Evolutionary conservation across 1,140 invertebrate species (phyloP).

Genomic region (Liolophura sinensis): DNA sequence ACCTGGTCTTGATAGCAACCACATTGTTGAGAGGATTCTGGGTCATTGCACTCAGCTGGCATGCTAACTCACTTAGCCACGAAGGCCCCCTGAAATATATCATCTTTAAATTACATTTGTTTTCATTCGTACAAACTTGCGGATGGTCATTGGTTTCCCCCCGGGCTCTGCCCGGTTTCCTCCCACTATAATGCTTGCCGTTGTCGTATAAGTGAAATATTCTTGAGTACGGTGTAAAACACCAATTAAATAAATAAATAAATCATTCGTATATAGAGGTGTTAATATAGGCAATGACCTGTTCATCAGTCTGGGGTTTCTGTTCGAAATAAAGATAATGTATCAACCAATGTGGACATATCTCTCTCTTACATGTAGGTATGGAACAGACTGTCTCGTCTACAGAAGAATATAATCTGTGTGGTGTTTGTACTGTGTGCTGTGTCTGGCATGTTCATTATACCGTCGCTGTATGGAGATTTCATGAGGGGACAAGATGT

Average conservation of each 20-base stretch:
- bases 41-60: no score
- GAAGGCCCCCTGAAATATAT: no score
- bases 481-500: constrained; percentile 13
- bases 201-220: no score
- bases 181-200: no score
- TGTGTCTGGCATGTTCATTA: constrained; percentile 65
- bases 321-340: background rate
- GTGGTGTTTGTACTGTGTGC: constrained; percentile 63
- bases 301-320: background rate
- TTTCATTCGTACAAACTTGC: background rate
- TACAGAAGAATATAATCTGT: constrained; percentile 75
- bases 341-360: background rate
- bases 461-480: constrained; percentile 48
- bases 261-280: constrained; percentile 1
- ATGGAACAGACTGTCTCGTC: constrained; percentile 83
- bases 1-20: no score
- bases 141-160: background rate
- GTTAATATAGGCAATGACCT: background rate
- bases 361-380: constrained; percentile 61
- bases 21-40: no score
- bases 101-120: no score
- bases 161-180: no score
- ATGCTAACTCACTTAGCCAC: no score
- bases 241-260: background rate
- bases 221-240: background rate